Percentiles rank a stretch among this genome's conserved stretches.
These are phyloP conservation scores for Piaya cayana DNA, from an alignment of 2,113 vertebrate genomes.

Conservation along the genomic window DNA sequence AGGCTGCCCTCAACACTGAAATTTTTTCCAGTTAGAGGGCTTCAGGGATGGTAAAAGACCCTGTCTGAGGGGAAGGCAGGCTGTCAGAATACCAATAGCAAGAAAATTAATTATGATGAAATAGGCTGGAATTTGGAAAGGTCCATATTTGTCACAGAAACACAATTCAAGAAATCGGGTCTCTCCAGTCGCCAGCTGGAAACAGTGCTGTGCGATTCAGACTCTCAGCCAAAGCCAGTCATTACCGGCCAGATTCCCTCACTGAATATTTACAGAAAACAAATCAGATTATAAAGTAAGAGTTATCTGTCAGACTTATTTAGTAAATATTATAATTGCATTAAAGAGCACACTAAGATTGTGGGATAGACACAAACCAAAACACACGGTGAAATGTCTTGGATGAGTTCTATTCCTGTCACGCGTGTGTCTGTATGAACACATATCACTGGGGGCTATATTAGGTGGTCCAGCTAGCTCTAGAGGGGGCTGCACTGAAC, in stretches of 20 bases:
- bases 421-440: rapidly evolving
- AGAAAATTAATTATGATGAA: background rate
- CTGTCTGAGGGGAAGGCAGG: background rate
- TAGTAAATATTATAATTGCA: constrained; percentile 27
- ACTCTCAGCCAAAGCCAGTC: background rate
- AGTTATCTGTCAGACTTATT: constrained; percentile 23
- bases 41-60: background rate
- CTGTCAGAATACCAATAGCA: background rate
- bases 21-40: background rate
- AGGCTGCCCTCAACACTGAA: background rate
- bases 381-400: background rate
- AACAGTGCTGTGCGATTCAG: background rate
- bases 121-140: background rate
- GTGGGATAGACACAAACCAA: background rate
- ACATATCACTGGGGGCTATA: too few species aligned
- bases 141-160: background rate
- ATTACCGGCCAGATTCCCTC: background rate
- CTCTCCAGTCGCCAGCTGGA: background rate
- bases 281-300: background rate
- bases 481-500: background rate
- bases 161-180: background rate
- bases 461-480: background rate
- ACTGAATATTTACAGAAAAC: constrained; percentile 30
- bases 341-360: background rate
- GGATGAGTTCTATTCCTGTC: background rate